Percentiles rank a stretch among this genome's conserved stretches.
These are phyloP conservation scores for Rhinolophus ferrumequinum DNA, from an alignment of 2,113 vertebrate genomes.

Conservation along the genomic window DNA sequence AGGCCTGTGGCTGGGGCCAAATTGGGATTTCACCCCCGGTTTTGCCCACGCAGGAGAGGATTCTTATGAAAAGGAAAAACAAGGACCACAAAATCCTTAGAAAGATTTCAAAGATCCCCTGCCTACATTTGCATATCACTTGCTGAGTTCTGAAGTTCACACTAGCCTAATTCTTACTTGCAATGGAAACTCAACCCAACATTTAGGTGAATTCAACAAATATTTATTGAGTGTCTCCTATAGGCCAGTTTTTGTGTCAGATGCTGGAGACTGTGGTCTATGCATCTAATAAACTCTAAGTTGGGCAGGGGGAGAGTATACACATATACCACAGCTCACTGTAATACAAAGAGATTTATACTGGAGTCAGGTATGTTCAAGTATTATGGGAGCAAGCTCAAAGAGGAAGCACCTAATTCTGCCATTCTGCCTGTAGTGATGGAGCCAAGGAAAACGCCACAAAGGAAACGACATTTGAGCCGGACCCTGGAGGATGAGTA, in stretches of 20 bases:
- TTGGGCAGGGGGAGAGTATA: neutral
- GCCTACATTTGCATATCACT: neutral
- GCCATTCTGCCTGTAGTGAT: neutral
- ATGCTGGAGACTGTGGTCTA: neutral
- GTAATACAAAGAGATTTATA: neutral
- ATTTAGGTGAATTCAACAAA: neutral
- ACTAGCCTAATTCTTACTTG: neutral
- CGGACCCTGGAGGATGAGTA: neutral
- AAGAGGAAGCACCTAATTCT: constrained; percentile 4
- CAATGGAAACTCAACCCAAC: neutral
- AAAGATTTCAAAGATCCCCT: neutral
- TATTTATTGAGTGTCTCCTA: neutral
- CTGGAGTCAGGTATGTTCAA: neutral
- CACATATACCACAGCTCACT: neutral
- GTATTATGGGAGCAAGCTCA: neutral
- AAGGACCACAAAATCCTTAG: neutral
- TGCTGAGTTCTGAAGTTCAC: neutral
- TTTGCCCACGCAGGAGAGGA: neutral
- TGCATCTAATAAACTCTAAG: constrained; percentile 10
- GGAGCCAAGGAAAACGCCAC: neutral
- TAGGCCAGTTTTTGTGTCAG: neutral
- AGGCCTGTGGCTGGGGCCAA: neutral
- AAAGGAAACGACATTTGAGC: neutral
- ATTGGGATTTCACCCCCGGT: neutral
- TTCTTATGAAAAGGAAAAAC: neutral